Evolutionary conservation across 2,888 invertebrate genomes (phyloP).

Genomic region (Rhingia rostrata): DNA sequence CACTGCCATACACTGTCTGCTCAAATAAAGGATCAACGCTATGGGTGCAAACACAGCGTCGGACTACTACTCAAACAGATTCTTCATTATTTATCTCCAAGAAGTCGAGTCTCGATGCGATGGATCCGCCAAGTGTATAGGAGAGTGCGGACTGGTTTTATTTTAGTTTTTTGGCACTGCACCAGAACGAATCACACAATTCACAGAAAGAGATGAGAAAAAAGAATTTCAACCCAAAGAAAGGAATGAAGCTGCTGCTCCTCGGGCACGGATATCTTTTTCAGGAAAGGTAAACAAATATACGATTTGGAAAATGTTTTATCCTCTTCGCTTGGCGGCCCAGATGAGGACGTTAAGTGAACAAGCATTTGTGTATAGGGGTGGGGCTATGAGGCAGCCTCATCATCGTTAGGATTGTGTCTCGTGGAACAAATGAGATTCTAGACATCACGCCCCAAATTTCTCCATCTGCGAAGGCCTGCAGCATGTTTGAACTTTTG

Average conservation of each 20-base stretch:
- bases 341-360: slow-evolving; percentile 29
- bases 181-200: slow-evolving; percentile 39
- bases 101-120: slow-evolving; percentile 5
- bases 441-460: slow-evolving; percentile 28
- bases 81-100: slow-evolving; percentile 47
- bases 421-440: slow-evolving; percentile 51
- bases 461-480: slow-evolving; percentile 26
- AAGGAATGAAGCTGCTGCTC: slow-evolving; percentile 21
- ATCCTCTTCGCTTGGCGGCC: slow-evolving; percentile 10
- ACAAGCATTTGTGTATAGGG: slow-evolving; percentile 7
- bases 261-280: slow-evolving; percentile 61
- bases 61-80: slow-evolving; percentile 44
- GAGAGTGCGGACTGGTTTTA: slow-evolving; percentile 1
- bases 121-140: slow-evolving; percentile 1
- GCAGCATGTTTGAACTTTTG: slow-evolving; percentile 65
- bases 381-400: background rate
- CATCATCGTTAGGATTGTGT: slow-evolving; percentile 32
- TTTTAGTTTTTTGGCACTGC: slow-evolving; percentile 52
- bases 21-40: slow-evolving; percentile 60
- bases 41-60: slow-evolving; percentile 27
- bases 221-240: slow-evolving; percentile 23
- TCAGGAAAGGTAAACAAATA: slow-evolving; percentile 68
- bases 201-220: slow-evolving; percentile 24
- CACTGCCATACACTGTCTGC: slow-evolving; percentile 59
- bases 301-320: slow-evolving; percentile 47